Evolutionary conservation across 30 jellyfish, hydroid and myxozoan genomes (phyloP).

Genomic region (Cassiopea xamachana): DNA sequence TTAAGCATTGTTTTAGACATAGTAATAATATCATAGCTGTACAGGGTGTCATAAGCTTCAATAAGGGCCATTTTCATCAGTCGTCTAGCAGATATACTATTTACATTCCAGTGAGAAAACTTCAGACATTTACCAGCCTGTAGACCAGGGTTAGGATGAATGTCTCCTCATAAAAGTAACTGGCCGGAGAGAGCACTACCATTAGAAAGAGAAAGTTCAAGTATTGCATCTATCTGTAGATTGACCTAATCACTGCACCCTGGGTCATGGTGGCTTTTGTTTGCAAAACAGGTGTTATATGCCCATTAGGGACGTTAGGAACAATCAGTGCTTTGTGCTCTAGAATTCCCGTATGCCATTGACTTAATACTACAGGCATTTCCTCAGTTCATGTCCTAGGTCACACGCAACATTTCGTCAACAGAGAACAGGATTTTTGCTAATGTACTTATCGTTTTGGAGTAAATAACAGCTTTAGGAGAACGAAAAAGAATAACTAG

Average conservation of each 20-base stretch:
- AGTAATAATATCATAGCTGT: constrained; percentile 41
- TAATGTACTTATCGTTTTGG: constrained; percentile 5
- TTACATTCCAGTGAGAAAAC: constrained; percentile 31
- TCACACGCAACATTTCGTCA: constrained; percentile 6
- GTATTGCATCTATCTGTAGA: constrained; percentile 23
- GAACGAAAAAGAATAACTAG: constrained; percentile 13
- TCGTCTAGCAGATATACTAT: constrained; percentile 23
- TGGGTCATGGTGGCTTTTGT: not conserved
- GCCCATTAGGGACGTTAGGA: constrained; percentile 39
- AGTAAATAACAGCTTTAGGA: constrained; percentile 41
- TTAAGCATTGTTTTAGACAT: constrained; percentile 47
- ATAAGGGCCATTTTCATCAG: constrained; percentile 25
- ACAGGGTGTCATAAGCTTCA: constrained; percentile 60
- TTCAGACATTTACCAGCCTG: constrained; percentile 14
- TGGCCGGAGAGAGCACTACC: constrained; percentile 29
- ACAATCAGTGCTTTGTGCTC: constrained; percentile 11
- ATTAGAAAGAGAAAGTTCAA: constrained; percentile 28
- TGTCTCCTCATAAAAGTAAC: constrained; percentile 46
- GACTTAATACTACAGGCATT: constrained; percentile 53
- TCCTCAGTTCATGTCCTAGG: constrained; percentile 34
- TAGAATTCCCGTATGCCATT: constrained; percentile 62
- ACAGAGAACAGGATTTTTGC: constrained; percentile 24
- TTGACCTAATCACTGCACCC: constrained; percentile 5
- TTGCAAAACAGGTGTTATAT: constrained; percentile 34
- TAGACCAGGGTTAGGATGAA: constrained; percentile 56